Percentiles rank a stretch among this genome's conserved stretches.
Evolutionary conservation across 2,888 invertebrate genomes (phyloP).

Genomic region (Pseudococcus jackbeardsleyi): DNA sequence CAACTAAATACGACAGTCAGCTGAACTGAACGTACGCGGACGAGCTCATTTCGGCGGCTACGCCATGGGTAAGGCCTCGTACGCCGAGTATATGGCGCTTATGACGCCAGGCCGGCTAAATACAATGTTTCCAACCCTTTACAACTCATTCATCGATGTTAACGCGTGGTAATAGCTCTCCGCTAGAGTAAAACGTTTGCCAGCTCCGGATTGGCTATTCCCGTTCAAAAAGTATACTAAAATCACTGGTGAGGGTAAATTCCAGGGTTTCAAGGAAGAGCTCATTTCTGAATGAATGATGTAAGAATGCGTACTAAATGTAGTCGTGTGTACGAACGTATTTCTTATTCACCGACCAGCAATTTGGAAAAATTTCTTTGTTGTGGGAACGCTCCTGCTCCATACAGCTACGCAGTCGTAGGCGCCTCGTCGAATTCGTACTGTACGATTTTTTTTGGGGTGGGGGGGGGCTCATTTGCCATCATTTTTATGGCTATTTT

Average conservation of each 20-base stretch:
- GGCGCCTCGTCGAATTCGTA: neutral
- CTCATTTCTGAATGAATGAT: slow-evolving; percentile 61
- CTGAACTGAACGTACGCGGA: slow-evolving; percentile 63
- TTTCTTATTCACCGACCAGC: slow-evolving; percentile 52
- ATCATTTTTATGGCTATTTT: too few relatives aligned
- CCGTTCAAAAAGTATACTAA: slow-evolving; percentile 62
- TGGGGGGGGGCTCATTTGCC: too few relatives aligned
- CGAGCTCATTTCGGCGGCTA: slow-evolving; percentile 59
- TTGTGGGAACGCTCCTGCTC: neutral
- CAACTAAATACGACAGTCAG: slow-evolving; percentile 65
- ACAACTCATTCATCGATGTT: slow-evolving; percentile 64
- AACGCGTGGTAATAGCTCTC: slow-evolving; percentile 58
- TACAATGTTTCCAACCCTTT: slow-evolving; percentile 44
- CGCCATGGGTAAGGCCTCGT: neutral
- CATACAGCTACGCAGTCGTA: too few relatives aligned
- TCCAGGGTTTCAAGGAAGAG: slow-evolving; percentile 51
- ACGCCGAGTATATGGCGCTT: too few relatives aligned
- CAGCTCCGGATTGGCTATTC: slow-evolving; percentile 64
- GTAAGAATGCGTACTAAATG: slow-evolving; percentile 52
- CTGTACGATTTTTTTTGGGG: neutral
- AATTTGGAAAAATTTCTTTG: slow-evolving; percentile 52
- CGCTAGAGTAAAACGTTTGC: slow-evolving; percentile 61
- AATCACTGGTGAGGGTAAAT: slow-evolving; percentile 57
- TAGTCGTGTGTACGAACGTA: slow-evolving; percentile 53
- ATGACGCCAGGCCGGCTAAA: neutral